Evolutionary conservation across 2,797 vertebrate species (phyloP), one percentile per base, ranked within the genome.

Genomic region (Leontopithecus rosalia): DNA sequence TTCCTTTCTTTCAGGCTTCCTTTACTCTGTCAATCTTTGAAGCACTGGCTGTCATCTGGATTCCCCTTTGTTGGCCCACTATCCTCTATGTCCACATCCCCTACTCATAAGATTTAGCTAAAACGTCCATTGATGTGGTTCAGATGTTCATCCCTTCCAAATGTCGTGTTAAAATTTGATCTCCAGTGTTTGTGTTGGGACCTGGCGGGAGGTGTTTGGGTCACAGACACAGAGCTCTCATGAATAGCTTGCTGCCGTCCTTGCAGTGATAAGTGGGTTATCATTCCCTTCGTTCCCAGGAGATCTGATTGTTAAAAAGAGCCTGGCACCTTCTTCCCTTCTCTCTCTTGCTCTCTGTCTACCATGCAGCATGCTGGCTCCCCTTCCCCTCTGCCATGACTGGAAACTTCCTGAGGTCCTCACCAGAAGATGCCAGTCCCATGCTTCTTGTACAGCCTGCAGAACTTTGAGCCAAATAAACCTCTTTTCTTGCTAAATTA

Each of bases 1-100:
- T 11, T 41, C 30, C 33, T 77, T 81, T 50, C 57, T 48, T 20
- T 13, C 1, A 3, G 14, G 30, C 28, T 33, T 15, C 28, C 67
- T 17, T 48, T 79, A 36, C 24, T 73, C 76, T 70, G 24, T 52
- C 36, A 6, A 7, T 8, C 64, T 95, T 43, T 43, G 64, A 43
- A 88, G 81, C 3, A 1, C 0, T 33, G 50, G 14, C 43, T 73
- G 13, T 61, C 17, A 24, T 33, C 4, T 43, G 57, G 72, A 11
- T 28, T n/a, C n/a, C 36, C 48, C 64, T 22, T n/a, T 67, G n/a
- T 43, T n/a, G 30, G 5, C 4, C 3, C 33, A 3, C 1, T 4
- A 7, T 89, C 36, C 36, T 12, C 13, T 72, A 15, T 1, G 52
- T 43, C 22, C 28, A 19, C 1, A 10, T 0, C 0, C 3, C 11